Conservation (phyloP, 2,797 vertebrate genomes). For the Enteromius paludinosus region DNA sequence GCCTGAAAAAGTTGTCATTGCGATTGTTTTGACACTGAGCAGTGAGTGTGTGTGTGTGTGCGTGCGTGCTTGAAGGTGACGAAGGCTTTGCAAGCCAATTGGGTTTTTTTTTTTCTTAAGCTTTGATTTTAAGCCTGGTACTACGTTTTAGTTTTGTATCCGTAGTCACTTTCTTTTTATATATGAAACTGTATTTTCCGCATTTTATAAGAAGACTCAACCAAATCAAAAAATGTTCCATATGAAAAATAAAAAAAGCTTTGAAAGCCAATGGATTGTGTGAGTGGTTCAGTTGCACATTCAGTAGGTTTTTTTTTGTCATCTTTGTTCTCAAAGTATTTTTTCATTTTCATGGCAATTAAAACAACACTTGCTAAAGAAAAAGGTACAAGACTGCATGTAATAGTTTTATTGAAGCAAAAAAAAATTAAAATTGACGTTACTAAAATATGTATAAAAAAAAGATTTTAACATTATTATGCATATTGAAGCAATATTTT, state of each 20-base stretch:
- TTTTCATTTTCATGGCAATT: background rate
- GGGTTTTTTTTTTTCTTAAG: conserved; percentile 38
- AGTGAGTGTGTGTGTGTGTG: conserved; percentile 38
- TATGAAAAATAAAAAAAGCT: conserved; percentile 53
- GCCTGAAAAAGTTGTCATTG: conserved; percentile 56
- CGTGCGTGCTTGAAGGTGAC: conserved; percentile 48
- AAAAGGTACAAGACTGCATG: background rate
- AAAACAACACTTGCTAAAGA: background rate
- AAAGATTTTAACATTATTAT: background rate
- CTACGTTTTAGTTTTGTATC: conserved; percentile 58
- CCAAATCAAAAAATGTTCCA: conserved; percentile 61
- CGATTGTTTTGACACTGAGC: conserved; percentile 59
- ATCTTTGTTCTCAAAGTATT: background rate
- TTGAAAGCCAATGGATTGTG: conserved; percentile 34
- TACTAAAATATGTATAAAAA: background rate
- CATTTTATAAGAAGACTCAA: conserved; percentile 61
- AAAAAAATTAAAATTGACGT: background rate
- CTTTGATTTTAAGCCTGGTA: conserved; percentile 55
- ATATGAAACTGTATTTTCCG: conserved; percentile 65
- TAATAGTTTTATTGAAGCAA: background rate
- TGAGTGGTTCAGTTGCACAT: conserved; percentile 20
- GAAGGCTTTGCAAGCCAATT: conserved; percentile 53
- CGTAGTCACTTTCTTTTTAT: conserved; percentile 52
- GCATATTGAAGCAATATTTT: no score
- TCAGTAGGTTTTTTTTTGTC: no score